A percentile compares a stretch with the other conserved stretches of the same genome.
phyloP scores from a whole-genome alignment of 2,797 vertebrate genomes.

The Scarus forsteni region DNA sequence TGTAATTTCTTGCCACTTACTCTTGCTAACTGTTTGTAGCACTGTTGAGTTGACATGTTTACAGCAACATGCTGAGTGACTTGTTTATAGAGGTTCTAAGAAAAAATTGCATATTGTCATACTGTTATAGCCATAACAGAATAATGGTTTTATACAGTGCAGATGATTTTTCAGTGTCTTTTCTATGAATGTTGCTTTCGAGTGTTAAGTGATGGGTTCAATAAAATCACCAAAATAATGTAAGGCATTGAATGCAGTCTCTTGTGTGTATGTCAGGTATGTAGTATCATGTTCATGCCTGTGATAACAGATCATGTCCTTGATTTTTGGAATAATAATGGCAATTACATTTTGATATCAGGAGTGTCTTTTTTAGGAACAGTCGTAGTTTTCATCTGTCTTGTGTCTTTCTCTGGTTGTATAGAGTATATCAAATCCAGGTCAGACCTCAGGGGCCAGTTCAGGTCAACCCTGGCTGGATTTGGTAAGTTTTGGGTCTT shows the following conservation, averaged over 20 bases:
- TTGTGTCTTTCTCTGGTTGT: conserved; percentile 63
- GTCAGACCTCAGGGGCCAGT: conserved; percentile 59
- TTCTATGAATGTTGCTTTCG: conserved; percentile 16
- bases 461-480: conserved; percentile 84
- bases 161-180: conserved; percentile 29
- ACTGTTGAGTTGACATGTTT: conserved; percentile 32
- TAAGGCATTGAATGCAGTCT: conserved; percentile 7
- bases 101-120: conserved; percentile 32
- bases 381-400: conserved; percentile 11
- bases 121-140: conserved; percentile 30
- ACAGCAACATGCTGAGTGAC: conserved; percentile 37
- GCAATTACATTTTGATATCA: neutral
- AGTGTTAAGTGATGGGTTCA: conserved; percentile 16
- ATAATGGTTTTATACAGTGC: conserved; percentile 25
- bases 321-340: neutral
- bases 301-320: neutral
- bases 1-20: conserved; percentile 26
- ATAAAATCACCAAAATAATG: conserved; percentile 27
- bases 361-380: neutral
- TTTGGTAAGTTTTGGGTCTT: conserved; percentile 71
- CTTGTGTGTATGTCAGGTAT: conserved; percentile 8
- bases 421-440: conserved; percentile 66
- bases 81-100: conserved; percentile 37
- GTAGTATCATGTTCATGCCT: neutral
- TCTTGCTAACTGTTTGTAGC: conserved; percentile 6